phyloP scores from a whole-genome alignment of 2,113 vertebrate genomes.

The Mustelus asterias region DNA sequence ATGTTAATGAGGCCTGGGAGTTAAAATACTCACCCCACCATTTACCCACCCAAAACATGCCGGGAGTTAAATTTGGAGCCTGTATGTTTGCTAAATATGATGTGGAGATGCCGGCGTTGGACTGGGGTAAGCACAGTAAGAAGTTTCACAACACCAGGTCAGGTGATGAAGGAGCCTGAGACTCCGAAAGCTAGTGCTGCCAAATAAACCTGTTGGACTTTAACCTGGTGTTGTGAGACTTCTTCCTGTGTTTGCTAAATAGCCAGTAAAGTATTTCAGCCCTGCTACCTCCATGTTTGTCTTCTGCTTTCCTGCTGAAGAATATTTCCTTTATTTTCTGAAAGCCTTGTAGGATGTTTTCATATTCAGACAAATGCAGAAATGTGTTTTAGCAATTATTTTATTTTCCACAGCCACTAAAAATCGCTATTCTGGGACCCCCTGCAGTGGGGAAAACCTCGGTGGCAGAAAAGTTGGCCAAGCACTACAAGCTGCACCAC shows the following conservation, averaged over 20 bases:
- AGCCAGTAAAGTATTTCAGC: neutral
- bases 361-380: neutral
- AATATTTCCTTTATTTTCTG: neutral
- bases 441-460: conserved; percentile 80
- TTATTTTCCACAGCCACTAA: conserved; percentile 64
- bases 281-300: neutral
- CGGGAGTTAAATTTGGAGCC: neutral
- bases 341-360: neutral
- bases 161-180: too few relatives aligned
- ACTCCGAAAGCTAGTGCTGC: too few relatives aligned
- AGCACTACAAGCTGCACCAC: conserved; percentile 75
- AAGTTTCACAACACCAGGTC: too few relatives aligned
- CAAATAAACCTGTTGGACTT: too few relatives aligned
- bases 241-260: neutral
- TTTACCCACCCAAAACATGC: neutral
- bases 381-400: neutral
- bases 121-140: too few relatives aligned
- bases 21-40: neutral
- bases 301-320: neutral
- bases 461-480: conserved; percentile 61
- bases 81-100: neutral
- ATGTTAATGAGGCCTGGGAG: too few relatives aligned
- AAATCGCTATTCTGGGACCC: conserved; percentile 76
- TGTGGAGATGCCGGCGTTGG: too few relatives aligned
- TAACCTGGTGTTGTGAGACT: too few relatives aligned